Evolutionary conservation across 1,140 invertebrate genomes (phyloP).

Genomic region (Ips typographus): DNA sequence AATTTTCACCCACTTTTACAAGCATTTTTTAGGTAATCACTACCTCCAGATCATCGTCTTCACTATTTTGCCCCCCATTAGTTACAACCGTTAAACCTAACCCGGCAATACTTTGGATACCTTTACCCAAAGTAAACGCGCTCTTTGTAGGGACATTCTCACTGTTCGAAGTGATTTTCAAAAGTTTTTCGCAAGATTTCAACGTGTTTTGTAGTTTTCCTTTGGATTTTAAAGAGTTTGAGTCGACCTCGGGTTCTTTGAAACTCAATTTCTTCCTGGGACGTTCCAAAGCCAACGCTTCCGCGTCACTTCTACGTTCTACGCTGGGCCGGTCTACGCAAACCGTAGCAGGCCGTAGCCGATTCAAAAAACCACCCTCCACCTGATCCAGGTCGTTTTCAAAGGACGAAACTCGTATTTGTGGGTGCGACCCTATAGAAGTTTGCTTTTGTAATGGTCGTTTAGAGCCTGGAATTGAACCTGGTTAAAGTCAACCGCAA

Average conservation of each 20-base stretch:
- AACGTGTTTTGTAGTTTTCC: conserved; percentile 18
- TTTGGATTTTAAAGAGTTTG: conserved; percentile 17
- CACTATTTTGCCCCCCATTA: conserved; percentile 34
- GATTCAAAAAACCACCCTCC: conserved; percentile 47
- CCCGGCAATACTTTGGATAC: conserved; percentile 28
- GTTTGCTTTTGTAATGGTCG: conserved; percentile 47
- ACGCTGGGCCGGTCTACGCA: conserved; percentile 52
- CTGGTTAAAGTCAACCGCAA: too few relatives aligned
- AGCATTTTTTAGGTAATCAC: neutral
- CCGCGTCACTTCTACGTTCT: conserved; percentile 48
- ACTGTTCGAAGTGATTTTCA: neutral
- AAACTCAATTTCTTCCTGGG: conserved; percentile 84
- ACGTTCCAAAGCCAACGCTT: conserved; percentile 59
- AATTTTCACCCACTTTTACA: neutral
- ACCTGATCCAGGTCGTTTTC: conserved; percentile 45
- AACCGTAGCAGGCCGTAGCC: conserved; percentile 51
- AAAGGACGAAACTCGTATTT: conserved; percentile 45
- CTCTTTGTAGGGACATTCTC: neutral
- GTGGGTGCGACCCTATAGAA: conserved; percentile 48
- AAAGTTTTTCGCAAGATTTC: conserved; percentile 16
- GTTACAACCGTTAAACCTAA: conserved; percentile 33
- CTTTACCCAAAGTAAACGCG: conserved; percentile 27
- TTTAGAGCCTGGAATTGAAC: conserved; percentile 2
- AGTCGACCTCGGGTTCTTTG: conserved; percentile 76
- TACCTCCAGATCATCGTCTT: conserved; percentile 49